A percentile compares a stretch with the other conserved stretches of the same genome.
Conservation (phyloP, 2,888 invertebrate species). For the Melolontha melolontha region DNA sequence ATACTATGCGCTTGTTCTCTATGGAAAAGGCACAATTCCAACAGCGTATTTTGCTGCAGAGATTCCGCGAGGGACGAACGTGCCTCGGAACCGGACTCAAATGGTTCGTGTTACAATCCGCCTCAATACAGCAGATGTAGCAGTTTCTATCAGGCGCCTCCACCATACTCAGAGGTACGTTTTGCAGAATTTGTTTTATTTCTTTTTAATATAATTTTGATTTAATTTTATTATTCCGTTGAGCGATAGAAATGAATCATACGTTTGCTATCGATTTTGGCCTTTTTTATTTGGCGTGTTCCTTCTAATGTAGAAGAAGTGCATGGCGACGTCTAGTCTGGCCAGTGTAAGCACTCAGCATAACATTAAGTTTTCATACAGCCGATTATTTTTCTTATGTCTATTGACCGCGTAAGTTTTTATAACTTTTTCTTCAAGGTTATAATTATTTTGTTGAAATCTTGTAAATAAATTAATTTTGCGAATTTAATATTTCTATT, state of each 20-base stretch:
- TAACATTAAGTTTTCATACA: too few relatives aligned
- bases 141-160: slow-evolving; percentile 85
- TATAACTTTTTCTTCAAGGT: too few relatives aligned
- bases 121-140: slow-evolving; percentile 88
- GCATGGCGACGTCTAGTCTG: background rate
- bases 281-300: background rate
- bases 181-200: slow-evolving; percentile 1
- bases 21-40: slow-evolving; percentile 70
- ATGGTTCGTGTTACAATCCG: slow-evolving; percentile 84
- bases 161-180: slow-evolving; percentile 85
- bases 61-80: slow-evolving; percentile 67
- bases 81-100: slow-evolving; percentile 80
- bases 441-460: too few relatives aligned
- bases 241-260: too few relatives aligned
- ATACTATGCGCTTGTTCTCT: slow-evolving; percentile 77
- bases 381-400: too few relatives aligned
- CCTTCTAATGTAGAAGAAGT: background rate
- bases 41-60: slow-evolving; percentile 62
- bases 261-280: too few relatives aligned
- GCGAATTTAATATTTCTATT: too few relatives aligned
- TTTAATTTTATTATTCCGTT: too few relatives aligned
- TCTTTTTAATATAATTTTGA: slow-evolving; percentile 6
- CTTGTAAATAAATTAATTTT: too few relatives aligned
- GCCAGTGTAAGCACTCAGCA: too few relatives aligned
- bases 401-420: too few relatives aligned